These are phyloP conservation scores for Loris lydekkerianus DNA, from an alignment of 2,797 vertebrate genomes.

Conservation along the genomic window DNA sequence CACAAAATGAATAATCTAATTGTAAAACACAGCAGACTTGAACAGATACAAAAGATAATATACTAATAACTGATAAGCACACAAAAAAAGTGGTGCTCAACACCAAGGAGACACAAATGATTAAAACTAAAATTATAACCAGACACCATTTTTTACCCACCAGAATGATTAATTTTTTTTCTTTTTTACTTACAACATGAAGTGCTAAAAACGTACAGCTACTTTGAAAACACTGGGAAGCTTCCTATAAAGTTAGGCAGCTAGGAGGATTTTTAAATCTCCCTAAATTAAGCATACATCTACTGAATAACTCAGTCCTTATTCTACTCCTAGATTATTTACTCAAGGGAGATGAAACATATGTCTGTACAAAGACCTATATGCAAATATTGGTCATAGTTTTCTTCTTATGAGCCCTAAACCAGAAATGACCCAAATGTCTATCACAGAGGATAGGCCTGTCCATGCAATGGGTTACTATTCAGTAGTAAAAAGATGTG, in stretches of 20 bases:
- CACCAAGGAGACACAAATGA: background rate
- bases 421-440: background rate
- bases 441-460: background rate
- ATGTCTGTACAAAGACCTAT: background rate
- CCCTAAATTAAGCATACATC: background rate
- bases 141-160: background rate
- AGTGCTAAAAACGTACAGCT: background rate
- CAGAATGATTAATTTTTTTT: background rate
- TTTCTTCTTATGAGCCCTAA: background rate
- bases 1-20: background rate
- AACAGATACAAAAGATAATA: background rate
- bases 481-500: background rate
- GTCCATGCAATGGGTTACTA: background rate
- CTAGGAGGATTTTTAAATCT: background rate
- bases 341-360: background rate
- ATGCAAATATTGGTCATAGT: too few species aligned
- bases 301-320: background rate
- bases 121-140: background rate
- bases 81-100: background rate
- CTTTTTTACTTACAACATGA: background rate
- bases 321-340: background rate
- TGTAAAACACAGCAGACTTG: background rate
- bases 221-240: background rate
- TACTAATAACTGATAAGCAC: too few species aligned
- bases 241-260: background rate